These are phyloP conservation scores for Zonitis immaculata DNA, from an alignment of 2,888 invertebrate species.

Conservation along the genomic window DNA sequence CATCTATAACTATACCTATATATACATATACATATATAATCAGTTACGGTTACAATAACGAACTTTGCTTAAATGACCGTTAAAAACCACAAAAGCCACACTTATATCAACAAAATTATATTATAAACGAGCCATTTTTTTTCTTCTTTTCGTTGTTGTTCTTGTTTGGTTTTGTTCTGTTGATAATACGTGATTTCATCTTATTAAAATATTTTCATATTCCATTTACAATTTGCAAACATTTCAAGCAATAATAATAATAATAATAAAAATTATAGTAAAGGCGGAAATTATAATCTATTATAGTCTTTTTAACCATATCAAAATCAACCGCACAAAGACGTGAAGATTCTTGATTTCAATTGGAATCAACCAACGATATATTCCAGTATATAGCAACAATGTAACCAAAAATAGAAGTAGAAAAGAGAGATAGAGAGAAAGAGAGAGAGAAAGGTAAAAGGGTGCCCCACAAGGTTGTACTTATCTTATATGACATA, in stretches of 20 bases:
- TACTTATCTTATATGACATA: conserved; percentile 30
- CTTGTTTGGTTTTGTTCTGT: too few species aligned
- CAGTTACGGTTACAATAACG: background rate
- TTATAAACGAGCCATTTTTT: background rate
- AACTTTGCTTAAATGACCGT: conserved; percentile 1
- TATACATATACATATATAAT: background rate
- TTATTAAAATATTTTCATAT: background rate
- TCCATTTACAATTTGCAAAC: background rate
- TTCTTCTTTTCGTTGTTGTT: too few species aligned
- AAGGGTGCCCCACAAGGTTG: conserved; percentile 35
- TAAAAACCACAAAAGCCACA: conserved; percentile 5
- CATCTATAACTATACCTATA: background rate
- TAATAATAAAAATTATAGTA: background rate
- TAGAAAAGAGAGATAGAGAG: too few species aligned
- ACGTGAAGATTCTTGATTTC: conserved; percentile 14
- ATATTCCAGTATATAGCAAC: too few species aligned
- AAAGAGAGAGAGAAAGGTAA: conserved; percentile 20
- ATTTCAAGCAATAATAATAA: background rate
- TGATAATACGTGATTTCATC: background rate
- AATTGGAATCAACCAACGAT: conserved; percentile 7
- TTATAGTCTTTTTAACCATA: conserved; percentile 2
- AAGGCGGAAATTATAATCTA: background rate
- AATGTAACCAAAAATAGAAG: conserved; percentile 11
- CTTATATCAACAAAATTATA: conserved; percentile 1
- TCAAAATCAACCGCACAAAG: conserved; percentile 10